A percentile compares a stretch with the other conserved stretches of the same genome.
These are phyloP conservation scores for Garrulus glandarius DNA, from an alignment of 2,797 vertebrate species.

Conservation along the genomic window DNA sequence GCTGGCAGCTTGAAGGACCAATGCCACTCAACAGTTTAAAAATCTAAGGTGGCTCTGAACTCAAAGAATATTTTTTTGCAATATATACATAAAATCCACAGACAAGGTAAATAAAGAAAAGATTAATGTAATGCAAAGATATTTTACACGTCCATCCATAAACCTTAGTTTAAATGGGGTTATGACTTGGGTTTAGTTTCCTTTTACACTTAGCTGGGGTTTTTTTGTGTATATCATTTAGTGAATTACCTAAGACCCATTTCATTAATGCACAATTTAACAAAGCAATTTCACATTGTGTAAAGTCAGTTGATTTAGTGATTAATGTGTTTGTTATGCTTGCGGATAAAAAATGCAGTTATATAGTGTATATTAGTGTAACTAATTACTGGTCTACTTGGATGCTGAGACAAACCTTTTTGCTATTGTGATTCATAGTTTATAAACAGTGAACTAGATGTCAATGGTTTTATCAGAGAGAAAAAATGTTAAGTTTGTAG, in stretches of 20 bases:
- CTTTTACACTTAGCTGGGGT: neutral
- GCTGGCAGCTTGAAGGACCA: neutral
- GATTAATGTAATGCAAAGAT: neutral
- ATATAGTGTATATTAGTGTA: neutral
- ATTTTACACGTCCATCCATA: neutral
- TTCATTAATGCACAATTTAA: neutral
- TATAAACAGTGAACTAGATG: neutral
- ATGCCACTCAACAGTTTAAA: neutral
- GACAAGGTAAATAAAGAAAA: neutral
- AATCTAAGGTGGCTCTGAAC: neutral
- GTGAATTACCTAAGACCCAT: neutral
- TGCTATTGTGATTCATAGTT: neutral
- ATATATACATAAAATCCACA: neutral
- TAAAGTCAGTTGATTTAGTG: neutral
- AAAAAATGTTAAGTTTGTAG: neutral
- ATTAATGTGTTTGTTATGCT: neutral
- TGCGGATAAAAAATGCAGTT: neutral
- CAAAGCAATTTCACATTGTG: neutral
- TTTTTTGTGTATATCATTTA: neutral
- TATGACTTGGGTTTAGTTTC: neutral
- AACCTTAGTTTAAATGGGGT: neutral
- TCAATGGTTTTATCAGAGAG: neutral
- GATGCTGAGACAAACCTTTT: neutral
- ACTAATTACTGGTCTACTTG: neutral
- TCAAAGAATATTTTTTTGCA: neutral